Evolutionary conservation across 2,888 invertebrate species (phyloP), one percentile per base, ranked within the genome.

Genomic region (Andrena hattorfiana): DNA sequence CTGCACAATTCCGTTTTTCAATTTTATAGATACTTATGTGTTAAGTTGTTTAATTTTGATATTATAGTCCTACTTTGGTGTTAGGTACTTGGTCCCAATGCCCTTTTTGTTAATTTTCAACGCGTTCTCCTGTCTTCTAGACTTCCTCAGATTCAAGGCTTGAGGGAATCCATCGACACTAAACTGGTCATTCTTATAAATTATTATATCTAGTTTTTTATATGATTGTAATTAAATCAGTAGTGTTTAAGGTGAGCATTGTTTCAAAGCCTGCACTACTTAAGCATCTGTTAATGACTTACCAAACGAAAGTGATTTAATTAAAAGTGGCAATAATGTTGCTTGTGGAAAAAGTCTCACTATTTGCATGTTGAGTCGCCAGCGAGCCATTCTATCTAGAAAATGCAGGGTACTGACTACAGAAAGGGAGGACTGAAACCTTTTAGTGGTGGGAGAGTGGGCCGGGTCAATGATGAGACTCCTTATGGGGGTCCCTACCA

Each of bases 381-480:
- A 26, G 68, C 51, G 70, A 85, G 73, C 66, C 81, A 72, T 87
- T 63, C 77, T 68, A 75, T 73, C 62, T 66, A 49, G 51, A 64
- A 73, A 83, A 78, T 56, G 79, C 63, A 79, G 82, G 84, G 77
- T 84, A 80, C 81, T 81, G 85, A 85, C 74, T 81, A 76, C 84
- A 74, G 85, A 84, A 89, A 90, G 87, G 85, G 87, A 87, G 83
- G 87, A 85, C 76, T 81, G 80, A 71, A 82, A 85, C 91, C 90
- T 87, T 90, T 89, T 89, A 76, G 71, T 85, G 82, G 89, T 89
- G 91, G 90, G 92, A 89, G 90, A 89, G 84, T 89, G 89, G 89
- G 91, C 90, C 69, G 91, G 91, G 87, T 93, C 92, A 92, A 92
- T 91, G 90, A 91, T 87, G 90, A 86, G 90, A 86, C 82, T 89